Percentiles rank a stretch among this genome's conserved stretches.
phyloP scores from a whole-genome alignment of 2,888 invertebrate species.

The Orthosia gothica region DNA sequence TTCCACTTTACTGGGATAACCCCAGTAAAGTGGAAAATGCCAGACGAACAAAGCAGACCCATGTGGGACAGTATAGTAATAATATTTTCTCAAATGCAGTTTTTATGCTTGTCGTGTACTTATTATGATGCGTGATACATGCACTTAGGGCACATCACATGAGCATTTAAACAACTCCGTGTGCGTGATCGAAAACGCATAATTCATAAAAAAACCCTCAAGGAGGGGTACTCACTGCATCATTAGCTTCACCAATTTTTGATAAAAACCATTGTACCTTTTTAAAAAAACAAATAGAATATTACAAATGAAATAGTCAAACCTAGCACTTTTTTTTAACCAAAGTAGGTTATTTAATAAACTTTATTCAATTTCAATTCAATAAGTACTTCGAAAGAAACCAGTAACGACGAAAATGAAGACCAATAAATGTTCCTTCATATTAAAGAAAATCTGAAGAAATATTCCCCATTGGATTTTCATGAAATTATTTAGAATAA shows the following conservation, averaged over 20 bases:
- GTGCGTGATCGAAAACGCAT: conserved; percentile 8
- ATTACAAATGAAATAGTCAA: background rate
- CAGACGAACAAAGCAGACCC: background rate
- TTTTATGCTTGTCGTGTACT: background rate
- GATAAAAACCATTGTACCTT: background rate
- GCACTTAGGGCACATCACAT: background rate
- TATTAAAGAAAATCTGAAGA: background rate
- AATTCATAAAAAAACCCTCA: conserved; percentile 3
- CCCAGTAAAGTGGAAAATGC: background rate
- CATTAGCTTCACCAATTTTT: background rate
- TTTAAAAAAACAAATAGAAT: background rate
- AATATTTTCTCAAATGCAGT: background rate
- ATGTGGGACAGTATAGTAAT: background rate
- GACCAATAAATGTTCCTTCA: background rate
- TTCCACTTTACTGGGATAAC: too few species aligned
- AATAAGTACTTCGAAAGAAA: background rate
- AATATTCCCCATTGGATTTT: background rate
- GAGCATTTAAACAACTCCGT: background rate
- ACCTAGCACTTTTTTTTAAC: background rate
- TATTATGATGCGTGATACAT: conserved; percentile 10
- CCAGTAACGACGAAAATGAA: background rate
- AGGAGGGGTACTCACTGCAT: background rate
- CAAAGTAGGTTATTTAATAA: background rate
- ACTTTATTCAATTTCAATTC: background rate
- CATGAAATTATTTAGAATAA: background rate